Evolutionary conservation across 1,140 invertebrate genomes (phyloP).

Genomic region (Panonychus citri): DNA sequence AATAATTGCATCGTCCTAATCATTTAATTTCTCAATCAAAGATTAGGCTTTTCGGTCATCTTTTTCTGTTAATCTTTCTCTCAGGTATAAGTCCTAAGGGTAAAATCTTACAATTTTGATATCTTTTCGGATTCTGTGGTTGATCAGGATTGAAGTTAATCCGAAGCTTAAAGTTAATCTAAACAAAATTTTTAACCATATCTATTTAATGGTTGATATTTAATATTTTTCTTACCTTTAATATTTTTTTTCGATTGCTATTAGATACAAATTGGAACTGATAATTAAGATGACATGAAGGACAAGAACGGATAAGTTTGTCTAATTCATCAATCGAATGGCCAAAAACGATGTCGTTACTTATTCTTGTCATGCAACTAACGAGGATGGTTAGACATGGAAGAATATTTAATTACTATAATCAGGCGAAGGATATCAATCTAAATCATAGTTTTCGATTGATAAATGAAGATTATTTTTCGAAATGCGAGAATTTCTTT

Average conservation of each 20-base stretch:
- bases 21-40: no score
- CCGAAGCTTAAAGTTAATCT: no score
- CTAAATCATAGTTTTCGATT: background rate
- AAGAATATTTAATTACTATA: conserved; percentile 60
- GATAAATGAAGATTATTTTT: background rate
- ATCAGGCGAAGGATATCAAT: conserved; percentile 35
- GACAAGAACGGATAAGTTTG: conserved; percentile 67
- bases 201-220: no score
- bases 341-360: conserved; percentile 62
- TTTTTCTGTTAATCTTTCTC: no score
- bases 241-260: background rate
- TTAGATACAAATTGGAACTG: conserved; percentile 25
- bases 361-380: conserved; percentile 75
- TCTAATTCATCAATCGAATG: conserved; percentile 40
- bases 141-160: no score
- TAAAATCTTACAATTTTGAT: no score
- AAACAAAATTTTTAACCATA: no score
- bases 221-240: no score
- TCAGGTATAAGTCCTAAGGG: no score
- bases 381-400: conserved; percentile 62
- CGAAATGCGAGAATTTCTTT: background rate
- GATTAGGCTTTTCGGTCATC: no score
- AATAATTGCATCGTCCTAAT: no score
- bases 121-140: no score
- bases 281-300: conserved; percentile 52